phyloP scores from a whole-genome alignment of 1,140 invertebrate species.

The Brachionus rubens region DNA sequence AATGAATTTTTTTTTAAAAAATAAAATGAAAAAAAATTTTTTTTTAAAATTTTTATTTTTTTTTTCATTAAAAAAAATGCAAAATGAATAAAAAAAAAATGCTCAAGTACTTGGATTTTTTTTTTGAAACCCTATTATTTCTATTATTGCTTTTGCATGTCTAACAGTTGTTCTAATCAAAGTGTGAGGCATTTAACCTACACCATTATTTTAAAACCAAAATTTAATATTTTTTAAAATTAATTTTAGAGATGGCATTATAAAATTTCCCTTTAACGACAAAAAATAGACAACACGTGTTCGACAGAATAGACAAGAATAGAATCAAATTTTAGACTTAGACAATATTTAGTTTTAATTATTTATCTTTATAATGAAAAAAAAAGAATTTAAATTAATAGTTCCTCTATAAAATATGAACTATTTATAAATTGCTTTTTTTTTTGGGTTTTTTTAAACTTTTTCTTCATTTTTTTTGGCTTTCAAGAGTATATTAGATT shows the following conservation, averaged over 20 bases:
- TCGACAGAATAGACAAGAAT: too few relatives aligned
- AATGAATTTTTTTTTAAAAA: too few relatives aligned
- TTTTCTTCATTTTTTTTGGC: background rate
- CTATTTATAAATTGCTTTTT: slow-evolving; percentile 2
- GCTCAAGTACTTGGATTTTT: slow-evolving; percentile 24
- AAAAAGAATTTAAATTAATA: background rate
- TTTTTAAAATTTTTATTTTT: background rate
- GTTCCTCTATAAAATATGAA: slow-evolving; percentile 21
- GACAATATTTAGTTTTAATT: too few relatives aligned
- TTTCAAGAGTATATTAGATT: background rate
- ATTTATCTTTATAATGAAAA: too few relatives aligned
- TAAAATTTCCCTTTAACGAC: background rate
- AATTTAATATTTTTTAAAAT: slow-evolving; percentile 24
- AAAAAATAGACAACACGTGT: background rate
- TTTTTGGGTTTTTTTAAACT: too few relatives aligned
- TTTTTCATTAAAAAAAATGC: background rate
- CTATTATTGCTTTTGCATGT: too few relatives aligned
- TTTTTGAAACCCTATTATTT: slow-evolving; percentile 1
- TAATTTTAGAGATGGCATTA: slow-evolving; percentile 33
- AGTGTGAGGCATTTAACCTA: background rate
- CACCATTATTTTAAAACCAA: too few relatives aligned
- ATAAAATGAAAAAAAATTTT: background rate
- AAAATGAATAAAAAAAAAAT: background rate
- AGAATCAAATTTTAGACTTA: too few relatives aligned
- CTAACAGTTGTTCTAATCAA: background rate